phyloP scores from a whole-genome alignment of 2,888 invertebrate species.

The Xylophagus ater region DNA sequence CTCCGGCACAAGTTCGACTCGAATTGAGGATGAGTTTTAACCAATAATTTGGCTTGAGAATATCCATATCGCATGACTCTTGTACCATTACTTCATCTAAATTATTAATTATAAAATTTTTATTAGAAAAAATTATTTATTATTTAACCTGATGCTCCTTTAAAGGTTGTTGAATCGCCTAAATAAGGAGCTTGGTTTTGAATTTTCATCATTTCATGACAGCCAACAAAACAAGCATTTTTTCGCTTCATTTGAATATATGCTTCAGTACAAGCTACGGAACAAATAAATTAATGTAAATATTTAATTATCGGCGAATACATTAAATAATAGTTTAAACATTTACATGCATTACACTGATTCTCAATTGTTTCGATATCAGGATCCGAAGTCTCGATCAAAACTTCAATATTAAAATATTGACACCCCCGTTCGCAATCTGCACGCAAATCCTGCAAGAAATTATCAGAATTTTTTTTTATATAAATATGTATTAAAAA shows the following conservation, averaged over 20 bases:
- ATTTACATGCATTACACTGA: conserved; percentile 9
- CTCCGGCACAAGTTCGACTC: too few relatives aligned
- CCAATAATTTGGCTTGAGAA: too few relatives aligned
- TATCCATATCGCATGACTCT: too few relatives aligned
- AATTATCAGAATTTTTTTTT: not conserved
- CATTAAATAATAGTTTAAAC: not conserved
- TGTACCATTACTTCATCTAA: too few relatives aligned
- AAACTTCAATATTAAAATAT: conserved; percentile 9
- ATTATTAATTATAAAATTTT: too few relatives aligned
- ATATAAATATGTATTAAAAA: not conserved
- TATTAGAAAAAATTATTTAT: too few relatives aligned
- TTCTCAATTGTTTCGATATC: conserved; percentile 4
- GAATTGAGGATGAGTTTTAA: too few relatives aligned
- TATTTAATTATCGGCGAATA: not conserved
- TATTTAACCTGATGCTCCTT: conserved; percentile 10
- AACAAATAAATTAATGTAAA: not conserved
- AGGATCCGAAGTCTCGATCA: conserved; percentile 1
- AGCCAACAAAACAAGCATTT: conserved; percentile 8
- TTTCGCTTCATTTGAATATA: conserved; percentile 2
- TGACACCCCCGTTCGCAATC: conserved; percentile 12
- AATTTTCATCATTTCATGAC: conserved; percentile 6
- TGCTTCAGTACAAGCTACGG: conserved; percentile 9
- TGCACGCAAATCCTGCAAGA: conserved; percentile 5
- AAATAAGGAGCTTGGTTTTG: conserved; percentile 10
- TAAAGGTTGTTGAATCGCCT: conserved; percentile 8